Evolutionary conservation across 2,113 vertebrate species (phyloP), one percentile per base, ranked within the genome.

Genomic region (Muntiacus reevesi): DNA sequence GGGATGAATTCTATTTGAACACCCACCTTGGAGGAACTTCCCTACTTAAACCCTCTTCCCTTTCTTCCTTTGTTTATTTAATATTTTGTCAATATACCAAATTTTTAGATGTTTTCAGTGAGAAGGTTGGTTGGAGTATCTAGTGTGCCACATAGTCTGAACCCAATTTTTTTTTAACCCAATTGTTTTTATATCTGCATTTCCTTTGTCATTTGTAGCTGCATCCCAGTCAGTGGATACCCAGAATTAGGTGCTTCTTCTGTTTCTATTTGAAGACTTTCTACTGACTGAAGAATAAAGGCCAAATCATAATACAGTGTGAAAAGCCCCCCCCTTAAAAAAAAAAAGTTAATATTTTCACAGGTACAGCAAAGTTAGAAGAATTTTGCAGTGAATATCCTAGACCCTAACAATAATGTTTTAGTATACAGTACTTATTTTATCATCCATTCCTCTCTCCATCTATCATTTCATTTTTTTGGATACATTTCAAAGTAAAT

Each of bases 401-500:
- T 91, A 14, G 13, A 50, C 87, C 92, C 64, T 95, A 78, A 64
- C 13, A 36, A 74, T 94, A 76, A 36, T 2, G n/a, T 88, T 87
- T 74, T 94, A 36, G 25, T 81, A 14, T 74, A 67, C 3, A 64
- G 60, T 64, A 64, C 30, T 30, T 57, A 1, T 81, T 96, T 92
- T 40, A 71, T 91, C 57, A 36, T 76, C 43, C n/a, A 57, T 83
- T 93, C 57, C 59, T 88, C 5, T 86, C 47, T 74, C 55, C 17
- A 33, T 78, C 59, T 52, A 47, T 67, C n/a, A 76, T 25, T 87
- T 86, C 21, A 45, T 55, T 87, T 93, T 94, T 64, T 62, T 64
- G 30, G 60, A 33, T 23, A 81, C 14, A 93, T 93, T 93, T 95
- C n/a, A 87, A 78, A 93, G 91, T 88, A 91, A 91, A 47, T 76